Evolutionary conservation across 2,888 invertebrate genomes (phyloP), one percentile per base, ranked within the genome.

Genomic region (Taphrorychus bicolor): DNA sequence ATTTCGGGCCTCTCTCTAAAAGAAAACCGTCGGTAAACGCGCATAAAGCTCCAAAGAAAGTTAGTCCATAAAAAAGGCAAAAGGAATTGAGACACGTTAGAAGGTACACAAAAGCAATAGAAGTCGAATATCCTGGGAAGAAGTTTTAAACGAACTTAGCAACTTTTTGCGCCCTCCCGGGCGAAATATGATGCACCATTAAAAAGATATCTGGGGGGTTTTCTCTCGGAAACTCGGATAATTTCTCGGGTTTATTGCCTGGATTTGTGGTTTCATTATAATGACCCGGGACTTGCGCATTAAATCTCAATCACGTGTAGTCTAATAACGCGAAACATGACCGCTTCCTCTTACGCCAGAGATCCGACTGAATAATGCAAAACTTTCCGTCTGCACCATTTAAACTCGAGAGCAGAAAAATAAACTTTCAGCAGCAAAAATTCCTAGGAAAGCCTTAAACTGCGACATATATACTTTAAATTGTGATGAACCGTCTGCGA

Each of bases 131-230:
- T 41, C 53, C 58, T 45, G 57, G 61, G 57, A 51, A 52, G 54
- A 67, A 67, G 23, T 67, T 67, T 67, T 62, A 62, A 67, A 67
- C 60, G 67, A 67, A 67, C 62, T 67, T 62, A 45, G 24, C 18
- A 61, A 66, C 66, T 61, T 66, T 66, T 61, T 57, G 59, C 42
- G 57, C 59, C 64, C 53, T 52, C 32, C 4, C 41, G 67, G 62
- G 45, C 67, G 57, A 67, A 67, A 67, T 67, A 67, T 67, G 67
- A 67, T 67, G 67, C 62, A 49, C 67, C 67, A 67, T 67, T 67
- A 67, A 67, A 60, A 62, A 51, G 58, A 67, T 67, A 61, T 58
- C 67, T 61, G 17, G 18, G 17, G 52, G 67, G 61, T 56, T 49
- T 62, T 67, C 52, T 56, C 49, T 49, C 42, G 17, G 42, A 24